phyloP scores from a whole-genome alignment of 2,888 invertebrate species.

The Meganola albula region DNA sequence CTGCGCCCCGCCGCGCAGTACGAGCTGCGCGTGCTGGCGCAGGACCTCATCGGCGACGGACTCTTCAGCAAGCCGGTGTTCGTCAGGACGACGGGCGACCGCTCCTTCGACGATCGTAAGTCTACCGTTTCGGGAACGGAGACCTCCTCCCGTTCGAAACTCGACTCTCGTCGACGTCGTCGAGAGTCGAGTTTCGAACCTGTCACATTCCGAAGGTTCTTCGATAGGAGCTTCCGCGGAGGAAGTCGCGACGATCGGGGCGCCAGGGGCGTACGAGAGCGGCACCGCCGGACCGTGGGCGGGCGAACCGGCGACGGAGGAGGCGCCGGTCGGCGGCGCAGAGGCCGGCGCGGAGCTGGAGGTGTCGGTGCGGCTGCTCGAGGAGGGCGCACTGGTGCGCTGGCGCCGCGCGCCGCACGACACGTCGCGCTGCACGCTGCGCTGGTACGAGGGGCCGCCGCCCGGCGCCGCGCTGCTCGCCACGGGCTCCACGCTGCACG shows the following conservation, averaged over 20 bases:
- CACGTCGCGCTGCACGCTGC: conserved; percentile 80
- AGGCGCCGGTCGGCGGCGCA: conserved; percentile 79
- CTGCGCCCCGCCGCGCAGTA: conserved; percentile 87
- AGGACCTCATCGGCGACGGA: conserved; percentile 90
- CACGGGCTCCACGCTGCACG: conserved; percentile 82
- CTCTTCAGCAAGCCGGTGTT: conserved; percentile 91
- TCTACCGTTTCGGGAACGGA: too few species aligned
- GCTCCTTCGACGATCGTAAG: background rate
- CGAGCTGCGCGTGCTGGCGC: conserved; percentile 93
- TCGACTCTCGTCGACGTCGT: too few species aligned
- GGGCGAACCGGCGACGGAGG: conserved; percentile 45
- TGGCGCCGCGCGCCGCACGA: conserved; percentile 82
- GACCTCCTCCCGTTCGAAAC: too few species aligned
- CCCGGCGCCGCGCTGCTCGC: conserved; percentile 80
- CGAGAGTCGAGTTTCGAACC: too few species aligned
- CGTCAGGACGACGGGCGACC: conserved; percentile 81
- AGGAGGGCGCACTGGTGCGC: conserved; percentile 86
- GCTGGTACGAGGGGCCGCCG: conserved; percentile 82
- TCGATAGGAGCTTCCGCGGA: too few species aligned
- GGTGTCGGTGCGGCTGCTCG: conserved; percentile 82
- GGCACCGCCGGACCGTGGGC: conserved; percentile 18
- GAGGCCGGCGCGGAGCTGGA: conserved; percentile 78
- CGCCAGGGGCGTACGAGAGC: conserved; percentile 29
- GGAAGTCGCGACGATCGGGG: background rate
- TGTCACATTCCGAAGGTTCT: too few species aligned